Evolutionary conservation across 2,797 vertebrate species (phyloP).

Genomic region (Bradypodion ventrale): DNA sequence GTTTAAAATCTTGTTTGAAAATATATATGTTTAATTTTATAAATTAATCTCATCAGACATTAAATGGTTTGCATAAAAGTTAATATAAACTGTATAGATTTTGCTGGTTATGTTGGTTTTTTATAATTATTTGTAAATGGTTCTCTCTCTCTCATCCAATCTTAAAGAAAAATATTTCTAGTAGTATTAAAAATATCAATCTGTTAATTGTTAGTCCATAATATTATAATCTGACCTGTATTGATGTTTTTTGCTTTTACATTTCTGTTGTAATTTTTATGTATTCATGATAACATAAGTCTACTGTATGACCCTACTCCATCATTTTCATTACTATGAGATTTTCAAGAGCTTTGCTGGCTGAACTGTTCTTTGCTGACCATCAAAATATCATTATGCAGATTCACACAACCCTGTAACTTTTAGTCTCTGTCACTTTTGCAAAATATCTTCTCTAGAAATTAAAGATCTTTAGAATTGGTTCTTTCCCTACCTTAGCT

Average conservation of each 20-base stretch:
- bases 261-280: not conserved
- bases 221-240: not conserved
- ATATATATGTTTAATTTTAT: not conserved
- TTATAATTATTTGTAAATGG: not conserved
- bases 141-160: not conserved
- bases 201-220: too few relatives aligned
- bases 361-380: not conserved
- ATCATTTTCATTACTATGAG: not conserved
- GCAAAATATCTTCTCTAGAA: not conserved
- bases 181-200: not conserved
- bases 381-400: not conserved
- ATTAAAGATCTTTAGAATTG: constrained; percentile 13
- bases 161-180: not conserved
- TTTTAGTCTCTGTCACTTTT: not conserved
- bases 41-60: not conserved
- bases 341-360: not conserved
- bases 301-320: not conserved
- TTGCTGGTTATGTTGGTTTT: not conserved
- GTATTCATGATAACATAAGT: not conserved
- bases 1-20: not conserved
- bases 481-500: not conserved
- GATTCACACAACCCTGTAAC: not conserved
- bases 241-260: too few relatives aligned
- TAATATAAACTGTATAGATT: not conserved
- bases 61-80: not conserved